A percentile compares a stretch with the other conserved stretches of the same genome.
Conservation (phyloP, 2,888 invertebrate genomes). For the Philereme vetulata region DNA sequence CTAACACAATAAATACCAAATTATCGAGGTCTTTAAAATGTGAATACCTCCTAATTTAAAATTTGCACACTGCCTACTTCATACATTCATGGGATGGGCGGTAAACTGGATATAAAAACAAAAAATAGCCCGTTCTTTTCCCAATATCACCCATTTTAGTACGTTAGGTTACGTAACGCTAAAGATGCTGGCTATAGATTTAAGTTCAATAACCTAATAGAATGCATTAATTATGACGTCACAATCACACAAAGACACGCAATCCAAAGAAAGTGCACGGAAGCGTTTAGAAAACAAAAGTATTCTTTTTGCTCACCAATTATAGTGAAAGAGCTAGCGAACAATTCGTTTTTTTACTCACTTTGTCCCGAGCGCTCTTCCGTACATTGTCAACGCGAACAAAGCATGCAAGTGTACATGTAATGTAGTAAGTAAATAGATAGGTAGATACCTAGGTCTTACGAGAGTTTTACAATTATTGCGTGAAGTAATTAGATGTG, state of each 20-base stretch:
- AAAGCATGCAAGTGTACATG: slow-evolving; percentile 20
- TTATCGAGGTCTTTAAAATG: too few species aligned
- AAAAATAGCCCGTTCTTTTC: too few species aligned
- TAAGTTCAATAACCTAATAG: slow-evolving; percentile 12
- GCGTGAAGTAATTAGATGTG: background rate
- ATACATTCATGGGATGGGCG: too few species aligned
- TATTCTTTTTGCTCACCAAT: slow-evolving; percentile 64
- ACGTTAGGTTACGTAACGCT: background rate
- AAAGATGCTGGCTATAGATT: background rate
- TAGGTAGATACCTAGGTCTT: slow-evolving; percentile 2
- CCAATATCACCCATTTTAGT: too few species aligned
- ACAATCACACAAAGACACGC: slow-evolving; percentile 28
- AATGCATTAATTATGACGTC: slow-evolving; percentile 19
- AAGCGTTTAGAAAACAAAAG: slow-evolving; percentile 77
- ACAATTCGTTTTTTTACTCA: slow-evolving; percentile 63
- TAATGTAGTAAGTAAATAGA: background rate
- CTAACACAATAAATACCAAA: too few species aligned
- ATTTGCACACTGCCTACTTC: too few species aligned
- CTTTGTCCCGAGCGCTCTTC: slow-evolving; percentile 59
- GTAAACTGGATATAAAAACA: too few species aligned
- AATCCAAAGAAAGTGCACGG: slow-evolving; percentile 62
- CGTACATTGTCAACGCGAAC: slow-evolving; percentile 65
- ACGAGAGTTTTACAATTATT: background rate
- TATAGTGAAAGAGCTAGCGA: slow-evolving; percentile 69
- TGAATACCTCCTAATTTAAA: too few species aligned